Base-by-base conservation (phyloP, 2,888 invertebrate genomes). In the Amphipyra berbera region DNA sequence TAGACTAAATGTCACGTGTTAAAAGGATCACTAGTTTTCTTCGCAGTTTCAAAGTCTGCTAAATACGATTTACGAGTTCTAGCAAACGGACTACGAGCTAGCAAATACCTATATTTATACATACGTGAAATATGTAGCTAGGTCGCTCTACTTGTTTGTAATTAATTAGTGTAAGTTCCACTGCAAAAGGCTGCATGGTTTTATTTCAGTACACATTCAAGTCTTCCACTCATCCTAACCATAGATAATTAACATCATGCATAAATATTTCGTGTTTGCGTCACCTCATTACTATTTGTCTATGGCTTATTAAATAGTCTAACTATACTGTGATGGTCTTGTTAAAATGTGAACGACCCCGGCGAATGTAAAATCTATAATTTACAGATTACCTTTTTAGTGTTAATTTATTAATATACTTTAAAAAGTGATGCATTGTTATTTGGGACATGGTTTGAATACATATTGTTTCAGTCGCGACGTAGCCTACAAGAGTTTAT, bases 361-460 rank as follows among this genome's bases (percentile, higher is more conserved):
- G 63, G 50, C 44, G 50, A 63, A 55, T 55, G 71, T 72, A 62
- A 74, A 74, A 74, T 75, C 72, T 61, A 77, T 75, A 72, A 78
- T 75, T 77, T 79, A 82, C 76, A 74, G 80, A 80, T 79, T 81
- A 68, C 88, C 88, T 82, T 88, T 86, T 88, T 79, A 71, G 83
- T 76, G 57, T 69, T 80, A 84, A 86, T 86, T 85, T 88, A 87
- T 85, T 78, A 62, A 58, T 69, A 65, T 70, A 79, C 78, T 83
- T 76, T 82, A 85, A 88, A 88, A 85, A 84, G 82, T 78, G 52
- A 83, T 78, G 81, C 82, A 80, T 81, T 86, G 82, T 84, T 82
- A 68, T 77, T 69, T 66, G 59, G 56, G 55, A 80, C 82, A 57
- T 61, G 78, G 30, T 57, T 68, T 67, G 89, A 88, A 88, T 89